Evolutionary conservation across 2,888 invertebrate genomes (phyloP).

Genomic region (Gastracanthus pulcherrimus): DNA sequence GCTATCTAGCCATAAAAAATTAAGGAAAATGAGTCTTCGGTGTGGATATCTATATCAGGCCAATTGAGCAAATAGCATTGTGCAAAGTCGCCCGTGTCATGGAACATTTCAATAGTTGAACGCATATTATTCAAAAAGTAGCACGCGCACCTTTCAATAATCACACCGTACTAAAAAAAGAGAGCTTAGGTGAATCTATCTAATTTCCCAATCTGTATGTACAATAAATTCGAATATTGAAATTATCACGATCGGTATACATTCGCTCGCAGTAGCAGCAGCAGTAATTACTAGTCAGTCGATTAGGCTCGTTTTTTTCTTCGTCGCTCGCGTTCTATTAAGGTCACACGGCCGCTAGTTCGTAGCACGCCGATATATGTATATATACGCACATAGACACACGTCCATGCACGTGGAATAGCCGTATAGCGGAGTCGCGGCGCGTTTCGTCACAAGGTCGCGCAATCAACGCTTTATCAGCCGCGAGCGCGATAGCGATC

Average conservation of each 20-base stretch:
- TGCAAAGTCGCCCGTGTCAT: background rate
- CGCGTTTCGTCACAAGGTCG: slow-evolving; percentile 41
- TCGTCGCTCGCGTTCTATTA: slow-evolving; percentile 3
- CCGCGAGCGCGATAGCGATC: slow-evolving; percentile 37
- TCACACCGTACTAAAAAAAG: background rate
- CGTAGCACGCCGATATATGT: background rate
- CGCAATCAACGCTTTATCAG: slow-evolving; percentile 44
- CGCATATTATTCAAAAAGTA: background rate
- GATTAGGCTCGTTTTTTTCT: background rate
- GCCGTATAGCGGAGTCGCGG: slow-evolving; percentile 2
- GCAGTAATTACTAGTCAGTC: background rate
- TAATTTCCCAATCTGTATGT: no score
- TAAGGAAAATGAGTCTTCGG: background rate
- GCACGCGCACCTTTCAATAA: no score
- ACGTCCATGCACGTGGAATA: slow-evolving; percentile 34
- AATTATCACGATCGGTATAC: background rate
- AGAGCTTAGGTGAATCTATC: no score
- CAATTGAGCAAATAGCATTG: slow-evolving; percentile 31
- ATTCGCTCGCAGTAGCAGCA: background rate
- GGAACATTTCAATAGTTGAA: slow-evolving; percentile 2
- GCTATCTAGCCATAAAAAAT: background rate
- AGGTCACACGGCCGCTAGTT: slow-evolving; percentile 1
- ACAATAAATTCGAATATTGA: no score
- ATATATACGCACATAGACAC: background rate
- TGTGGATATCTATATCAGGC: background rate